Conservation (phyloP, 2,888 invertebrate genomes). For the Andrena minutula region DNA sequence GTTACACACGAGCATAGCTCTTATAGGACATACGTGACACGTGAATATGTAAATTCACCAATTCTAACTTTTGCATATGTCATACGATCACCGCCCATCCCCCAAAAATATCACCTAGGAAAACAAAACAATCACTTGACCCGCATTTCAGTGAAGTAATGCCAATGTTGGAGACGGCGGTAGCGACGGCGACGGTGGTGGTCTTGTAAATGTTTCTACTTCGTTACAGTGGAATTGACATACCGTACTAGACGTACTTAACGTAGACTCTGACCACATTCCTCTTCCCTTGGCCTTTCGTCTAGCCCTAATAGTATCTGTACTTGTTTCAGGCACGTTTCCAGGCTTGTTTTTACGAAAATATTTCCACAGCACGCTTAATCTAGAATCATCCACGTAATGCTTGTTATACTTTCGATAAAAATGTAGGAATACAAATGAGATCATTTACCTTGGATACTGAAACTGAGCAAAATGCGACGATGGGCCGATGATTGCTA, state of each 20-base stretch:
- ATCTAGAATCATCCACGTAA: constrained; percentile 55
- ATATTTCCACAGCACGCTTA: constrained; percentile 70
- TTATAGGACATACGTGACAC: constrained; percentile 40
- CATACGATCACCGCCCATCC: constrained; percentile 52
- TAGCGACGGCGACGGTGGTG: constrained; percentile 73
- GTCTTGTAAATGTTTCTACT: constrained; percentile 79
- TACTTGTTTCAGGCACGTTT: constrained; percentile 69
- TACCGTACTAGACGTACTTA: constrained; percentile 82
- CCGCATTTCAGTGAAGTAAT: constrained; percentile 75
- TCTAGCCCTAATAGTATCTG: constrained; percentile 66
- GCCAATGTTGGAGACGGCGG: constrained; percentile 73
- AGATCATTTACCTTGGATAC: constrained; percentile 82
- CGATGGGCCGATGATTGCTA: constrained; percentile 90
- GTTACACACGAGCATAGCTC: constrained; percentile 58
- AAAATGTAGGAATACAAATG: not conserved
- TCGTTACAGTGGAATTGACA: constrained; percentile 83
- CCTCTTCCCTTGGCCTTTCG: constrained; percentile 73
- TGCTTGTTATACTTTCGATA: not conserved
- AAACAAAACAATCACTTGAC: constrained; percentile 50
- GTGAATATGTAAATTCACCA: constrained; percentile 43
- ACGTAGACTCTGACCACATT: constrained; percentile 82
- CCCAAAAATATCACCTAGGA: constrained; percentile 4
- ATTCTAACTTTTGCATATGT: constrained; percentile 28
- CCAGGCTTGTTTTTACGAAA: constrained; percentile 68
- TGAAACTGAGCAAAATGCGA: constrained; percentile 87